Base-by-base conservation (phyloP, 2,797 vertebrate genomes). In the Macropodus opercularis region DNA sequence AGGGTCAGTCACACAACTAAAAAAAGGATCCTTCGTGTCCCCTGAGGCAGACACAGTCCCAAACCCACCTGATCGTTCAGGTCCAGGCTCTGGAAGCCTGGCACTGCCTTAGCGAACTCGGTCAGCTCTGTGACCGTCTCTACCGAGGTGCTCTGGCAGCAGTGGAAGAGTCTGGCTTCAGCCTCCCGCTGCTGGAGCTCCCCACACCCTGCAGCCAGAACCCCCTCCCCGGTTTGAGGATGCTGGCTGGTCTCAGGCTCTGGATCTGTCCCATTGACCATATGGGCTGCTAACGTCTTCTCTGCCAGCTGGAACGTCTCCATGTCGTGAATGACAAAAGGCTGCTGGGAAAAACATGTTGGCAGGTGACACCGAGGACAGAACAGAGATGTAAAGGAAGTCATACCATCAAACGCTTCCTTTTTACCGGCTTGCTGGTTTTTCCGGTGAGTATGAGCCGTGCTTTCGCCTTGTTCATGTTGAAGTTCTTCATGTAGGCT, bases 401-500 rank as follows among this genome's bases (percentile, higher is more conserved):
- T 4, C 48, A 51, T 11, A 34, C 5, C 0, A 5, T 52, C 12
- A 44, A 14, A 39, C 5, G 3, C 44, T 17, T 36, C 5, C 2
- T 41, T 27, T 52, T 72, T 92, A 98, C 97, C 67, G 94, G 92
- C 75, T 91, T 92, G 87, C 73, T 93, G 62, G 93, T 92, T 85
- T 96, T 98, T 35, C 97, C 97, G 0, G 94, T 95, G 26, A 99
- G 95, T 72, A 98, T 96, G 71, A 94, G 91, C 15, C 95, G 91
- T 18, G 97, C 96, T 87, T 96, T 98, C 26, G 94, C 92, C 83
- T 99, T 99, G 92, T 94, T 99, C 96, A 99, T 97, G 79, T 89
- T 94, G 85, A 99, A 99, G 88, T 94, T 95, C 90, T 94, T 96
- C 90, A 96, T 82, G 90, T 99, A 99, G 63, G 97, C 96, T 41